Conservation (phyloP, 2,797 vertebrate species). For the Mastacembelus armatus region DNA sequence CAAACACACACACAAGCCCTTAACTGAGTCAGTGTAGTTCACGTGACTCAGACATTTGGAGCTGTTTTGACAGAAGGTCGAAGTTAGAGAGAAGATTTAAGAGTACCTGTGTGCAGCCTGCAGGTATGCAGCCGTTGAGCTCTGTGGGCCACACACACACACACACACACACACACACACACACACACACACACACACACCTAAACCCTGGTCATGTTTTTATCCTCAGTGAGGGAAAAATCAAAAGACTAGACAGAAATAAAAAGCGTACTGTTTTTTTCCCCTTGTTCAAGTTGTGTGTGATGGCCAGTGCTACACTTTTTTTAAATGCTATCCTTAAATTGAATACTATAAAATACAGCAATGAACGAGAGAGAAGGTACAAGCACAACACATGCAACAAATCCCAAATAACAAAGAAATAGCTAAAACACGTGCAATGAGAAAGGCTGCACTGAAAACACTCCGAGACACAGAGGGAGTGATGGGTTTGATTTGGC, state of each 20-base stretch:
- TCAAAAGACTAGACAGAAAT: not conserved
- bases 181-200: slow-evolving; percentile 66
- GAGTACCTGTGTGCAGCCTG: slow-evolving; percentile 70
- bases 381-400: no score
- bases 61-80: slow-evolving; percentile 78
- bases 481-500: no score
- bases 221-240: slow-evolving; percentile 36
- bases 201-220: slow-evolving; percentile 42
- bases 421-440: no score
- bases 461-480: no score
- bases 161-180: slow-evolving; percentile 22
- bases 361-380: no score
- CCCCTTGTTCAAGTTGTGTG: no score
- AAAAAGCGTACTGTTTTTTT: not conserved
- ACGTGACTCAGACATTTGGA: slow-evolving; percentile 37
- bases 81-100: slow-evolving; percentile 79
- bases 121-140: slow-evolving; percentile 74
- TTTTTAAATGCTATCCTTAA: no score
- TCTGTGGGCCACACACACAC: slow-evolving; percentile 71
- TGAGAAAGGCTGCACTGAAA: no score
- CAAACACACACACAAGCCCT: slow-evolving; percentile 35
- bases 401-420: no score
- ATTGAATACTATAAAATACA: no score
- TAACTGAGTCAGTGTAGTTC: slow-evolving; percentile 23
- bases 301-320: no score